Evolutionary conservation across 2,888 invertebrate genomes (phyloP).

Genomic region (Eilema griseolum): DNA sequence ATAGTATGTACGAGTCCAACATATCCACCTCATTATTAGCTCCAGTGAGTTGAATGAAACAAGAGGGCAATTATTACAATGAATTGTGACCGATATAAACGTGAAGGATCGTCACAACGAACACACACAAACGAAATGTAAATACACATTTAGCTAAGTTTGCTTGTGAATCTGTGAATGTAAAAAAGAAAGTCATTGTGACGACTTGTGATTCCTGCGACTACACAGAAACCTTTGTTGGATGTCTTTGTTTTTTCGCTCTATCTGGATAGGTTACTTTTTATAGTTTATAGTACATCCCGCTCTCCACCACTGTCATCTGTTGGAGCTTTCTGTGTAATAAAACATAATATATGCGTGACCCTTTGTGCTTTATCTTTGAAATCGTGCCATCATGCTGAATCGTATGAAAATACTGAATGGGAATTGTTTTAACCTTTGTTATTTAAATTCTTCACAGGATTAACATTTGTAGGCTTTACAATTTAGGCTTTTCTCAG

Average conservation of each 20-base stretch:
- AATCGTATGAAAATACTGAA: constrained; percentile 19
- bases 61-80: background rate
- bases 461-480: background rate
- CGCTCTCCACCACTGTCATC: background rate
- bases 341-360: background rate
- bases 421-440: background rate
- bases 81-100: background rate
- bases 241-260: constrained; percentile 12
- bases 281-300: constrained; percentile 10
- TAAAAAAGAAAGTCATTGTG: constrained; percentile 12
- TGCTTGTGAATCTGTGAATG: constrained; percentile 17
- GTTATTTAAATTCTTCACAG: background rate
- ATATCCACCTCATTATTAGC: too few relatives aligned
- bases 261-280: constrained; percentile 10
- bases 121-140: background rate
- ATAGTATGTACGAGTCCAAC: too few relatives aligned
- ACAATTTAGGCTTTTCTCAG: too few relatives aligned
- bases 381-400: constrained; percentile 9
- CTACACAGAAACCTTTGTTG: constrained; percentile 22
- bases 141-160: background rate
- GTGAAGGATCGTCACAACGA: background rate
- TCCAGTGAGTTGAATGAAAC: too few relatives aligned
- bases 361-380: constrained; percentile 10
- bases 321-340: background rate
- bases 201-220: constrained; percentile 1